Base-by-base conservation (phyloP, 2,888 invertebrate genomes). In the Diploptera punctata region DNA sequence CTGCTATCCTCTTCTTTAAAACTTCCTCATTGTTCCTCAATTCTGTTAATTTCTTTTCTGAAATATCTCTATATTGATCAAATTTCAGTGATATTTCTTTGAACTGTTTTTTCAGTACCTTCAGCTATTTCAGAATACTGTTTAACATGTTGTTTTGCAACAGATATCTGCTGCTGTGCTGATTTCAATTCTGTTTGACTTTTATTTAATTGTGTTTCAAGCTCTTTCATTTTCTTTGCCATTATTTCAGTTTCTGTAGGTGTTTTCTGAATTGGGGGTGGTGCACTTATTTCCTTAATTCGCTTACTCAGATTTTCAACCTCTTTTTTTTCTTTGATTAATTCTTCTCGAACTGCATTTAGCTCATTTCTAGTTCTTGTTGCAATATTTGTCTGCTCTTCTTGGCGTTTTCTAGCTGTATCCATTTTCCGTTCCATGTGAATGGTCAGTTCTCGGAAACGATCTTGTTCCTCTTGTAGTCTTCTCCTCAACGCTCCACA, bases 71-170 rank as follows among this genome's bases (percentile, higher is more conserved):
- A 75, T 87, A 87, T 21, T 84, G 84, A 52, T 86, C 85, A 79
- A 89, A 88, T 76, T 88, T 86, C 71, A 85, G 85, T 68, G 87
- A 87, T 3, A 91, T 82, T 73, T 87, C 85, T 81, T 90, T 89
- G 62, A 94, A 84, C 83, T 94, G 93, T 72, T 88, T 89, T n/a
- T 82, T 97, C 96, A 19, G 95, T 89, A 75, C 89, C 88, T 81
- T 94, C 92, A 0, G 96, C 91, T 77, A 97, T 91, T 77, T 91
- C 90, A 80, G 91, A 92, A 82, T 95, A 95, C 80, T 97, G 95
- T 77, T 93, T 91, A 13, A 91, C 88, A 78, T 94, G 93, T 78
- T 92, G 90, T 77, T 90, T 90, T 1, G 92, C 86, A 47, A 90
- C 87, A 77, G 87, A 87, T 67, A 97, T 81, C 82, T 95, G 93